phyloP scores from a whole-genome alignment of 2,113 vertebrate species.

The Anseranas semipalmata region DNA sequence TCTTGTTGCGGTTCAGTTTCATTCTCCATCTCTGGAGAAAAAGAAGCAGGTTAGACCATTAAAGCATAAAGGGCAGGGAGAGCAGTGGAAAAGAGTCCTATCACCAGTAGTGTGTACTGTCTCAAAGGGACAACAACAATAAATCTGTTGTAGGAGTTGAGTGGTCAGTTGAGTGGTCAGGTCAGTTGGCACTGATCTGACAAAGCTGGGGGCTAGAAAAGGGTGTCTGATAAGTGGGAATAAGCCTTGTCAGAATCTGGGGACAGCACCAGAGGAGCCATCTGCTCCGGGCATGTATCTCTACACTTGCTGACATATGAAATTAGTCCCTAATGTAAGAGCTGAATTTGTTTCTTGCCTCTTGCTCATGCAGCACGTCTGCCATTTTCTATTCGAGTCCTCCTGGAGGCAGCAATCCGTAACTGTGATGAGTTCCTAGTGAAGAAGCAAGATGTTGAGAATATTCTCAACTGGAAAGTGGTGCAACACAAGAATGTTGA shows the following conservation, averaged over 20 bases:
- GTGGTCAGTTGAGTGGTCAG: no score
- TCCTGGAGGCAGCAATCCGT: constrained; percentile 91
- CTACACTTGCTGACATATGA: neutral
- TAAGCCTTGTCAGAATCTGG: neutral
- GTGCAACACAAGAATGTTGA: constrained; percentile 89
- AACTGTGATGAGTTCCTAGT: constrained; percentile 96
- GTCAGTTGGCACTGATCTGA: neutral
- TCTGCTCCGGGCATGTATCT: neutral
- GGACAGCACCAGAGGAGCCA: accelerated
- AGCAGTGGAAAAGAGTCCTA: neutral
- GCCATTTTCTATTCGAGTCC: constrained; percentile 92
- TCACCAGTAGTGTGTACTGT: neutral
- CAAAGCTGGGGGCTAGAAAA: neutral
- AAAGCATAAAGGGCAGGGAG: neutral
- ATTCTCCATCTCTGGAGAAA: neutral
- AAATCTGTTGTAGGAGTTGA: neutral
- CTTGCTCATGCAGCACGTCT: constrained; percentile 76
- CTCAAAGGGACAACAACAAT: neutral
- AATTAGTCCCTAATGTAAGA: neutral
- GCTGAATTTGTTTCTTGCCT: neutral
- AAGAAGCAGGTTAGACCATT: neutral
- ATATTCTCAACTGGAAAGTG: constrained; percentile 91
- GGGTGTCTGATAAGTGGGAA: neutral
- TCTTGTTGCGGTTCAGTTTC: neutral
- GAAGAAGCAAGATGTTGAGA: constrained; percentile 90